Evolutionary conservation across 2,888 invertebrate species (phyloP), one percentile per base, ranked within the genome.

Genomic region (Erpobdella octoculata): DNA sequence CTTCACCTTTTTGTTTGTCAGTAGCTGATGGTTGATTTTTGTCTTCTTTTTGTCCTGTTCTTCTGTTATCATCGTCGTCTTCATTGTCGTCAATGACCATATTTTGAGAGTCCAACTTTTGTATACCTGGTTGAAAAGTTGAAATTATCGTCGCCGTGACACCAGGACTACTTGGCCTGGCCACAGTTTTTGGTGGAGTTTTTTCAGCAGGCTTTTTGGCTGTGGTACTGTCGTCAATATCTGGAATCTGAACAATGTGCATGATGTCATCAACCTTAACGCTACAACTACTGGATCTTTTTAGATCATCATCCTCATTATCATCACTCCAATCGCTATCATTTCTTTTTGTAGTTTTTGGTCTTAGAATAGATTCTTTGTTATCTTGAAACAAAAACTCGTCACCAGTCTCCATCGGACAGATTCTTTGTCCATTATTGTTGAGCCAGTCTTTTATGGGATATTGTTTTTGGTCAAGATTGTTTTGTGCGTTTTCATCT

Each of bases 251-350:
- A 35, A 62, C 35, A 33, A 62, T 62, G n/a, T 35, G 21, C 31
- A 62, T 62, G 62, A 62, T 31, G n/a, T 62, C 62, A 31, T 62
- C 62, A 33, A 62, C 33, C 33, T 62, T 62, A 31, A 62, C 31
- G 15, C 62, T 62, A 18, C 33, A 62, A 33, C 62, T 28, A 62
- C 62, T 48, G 35, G 35, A 37, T 37, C 66, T 35, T 28, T 69
- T 33, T 0, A 18, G n/a, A 25, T 38, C 46, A 0, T 33, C 41
- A 4, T 21, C 25, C n/a, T n/a, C n/a, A n/a, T n/a, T n/a, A 28
- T 67, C 67, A 25, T 67, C 67, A 21, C 37, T 67, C 15, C 53
- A 28, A 12, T 68, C 68, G 6, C n/a, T 53, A 46, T 9, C n/a
- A 6, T 21, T 37, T 36, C 21, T 33, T 4, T 37, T 65, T 25